Conservation (phyloP, 2,888 invertebrate genomes). For the Mantis religiosa region DNA sequence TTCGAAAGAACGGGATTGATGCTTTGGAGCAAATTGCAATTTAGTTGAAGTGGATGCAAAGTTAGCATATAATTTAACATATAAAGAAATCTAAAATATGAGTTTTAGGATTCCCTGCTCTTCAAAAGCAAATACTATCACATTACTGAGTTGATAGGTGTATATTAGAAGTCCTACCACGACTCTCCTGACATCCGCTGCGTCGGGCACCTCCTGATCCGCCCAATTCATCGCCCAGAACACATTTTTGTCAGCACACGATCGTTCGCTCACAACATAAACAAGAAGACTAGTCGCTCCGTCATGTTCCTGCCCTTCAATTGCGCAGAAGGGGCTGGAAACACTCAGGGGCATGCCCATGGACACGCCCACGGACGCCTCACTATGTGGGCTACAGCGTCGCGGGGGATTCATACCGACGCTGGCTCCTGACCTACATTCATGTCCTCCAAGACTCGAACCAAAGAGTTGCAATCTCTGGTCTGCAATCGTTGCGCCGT, state of each 20-base stretch:
- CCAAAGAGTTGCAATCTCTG: not conserved
- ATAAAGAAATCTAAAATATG: too few species aligned
- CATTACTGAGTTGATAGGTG: too few species aligned
- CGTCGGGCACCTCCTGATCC: conserved; percentile 22
- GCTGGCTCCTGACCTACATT: not conserved
- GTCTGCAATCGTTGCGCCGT: too few species aligned
- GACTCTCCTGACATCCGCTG: conserved; percentile 13
- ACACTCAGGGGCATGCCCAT: not conserved
- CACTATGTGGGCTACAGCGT: not conserved
- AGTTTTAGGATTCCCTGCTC: too few species aligned
- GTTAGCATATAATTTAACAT: too few species aligned
- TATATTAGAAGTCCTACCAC: not conserved
- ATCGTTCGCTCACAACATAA: not conserved
- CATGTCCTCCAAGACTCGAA: not conserved
- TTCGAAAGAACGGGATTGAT: too few species aligned
- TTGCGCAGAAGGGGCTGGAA: not conserved
- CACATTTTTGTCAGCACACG: not conserved
- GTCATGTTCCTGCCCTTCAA: not conserved
- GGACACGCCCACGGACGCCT: not conserved
- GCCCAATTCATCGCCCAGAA: conserved; percentile 13
- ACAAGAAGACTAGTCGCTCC: not conserved
- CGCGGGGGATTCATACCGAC: not conserved
- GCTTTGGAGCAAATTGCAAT: too few species aligned
- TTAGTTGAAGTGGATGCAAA: too few species aligned
- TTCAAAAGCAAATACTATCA: too few species aligned